phyloP scores from a whole-genome alignment of 2,797 vertebrate species.

The Toxotes lorentzi region DNA sequence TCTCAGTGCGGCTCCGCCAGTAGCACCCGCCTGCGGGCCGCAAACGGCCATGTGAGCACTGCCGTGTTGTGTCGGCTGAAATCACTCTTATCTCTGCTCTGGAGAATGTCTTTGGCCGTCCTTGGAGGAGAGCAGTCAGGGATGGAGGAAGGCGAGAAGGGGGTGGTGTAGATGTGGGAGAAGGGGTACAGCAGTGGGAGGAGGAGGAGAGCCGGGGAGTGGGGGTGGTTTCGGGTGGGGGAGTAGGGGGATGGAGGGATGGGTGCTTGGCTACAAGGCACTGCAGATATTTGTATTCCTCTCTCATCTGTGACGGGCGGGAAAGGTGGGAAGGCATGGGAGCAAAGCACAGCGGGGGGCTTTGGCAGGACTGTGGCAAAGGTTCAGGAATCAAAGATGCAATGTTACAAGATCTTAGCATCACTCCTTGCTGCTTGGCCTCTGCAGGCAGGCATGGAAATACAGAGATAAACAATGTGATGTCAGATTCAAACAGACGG shows the following conservation, averaged over 20 bases:
- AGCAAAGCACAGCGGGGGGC: slow-evolving; percentile 56
- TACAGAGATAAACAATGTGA: slow-evolving; percentile 54
- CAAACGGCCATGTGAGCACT: slow-evolving; percentile 35
- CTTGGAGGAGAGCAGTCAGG: slow-evolving; percentile 82
- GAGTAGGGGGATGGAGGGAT: neutral
- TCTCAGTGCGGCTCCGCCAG: slow-evolving; percentile 53
- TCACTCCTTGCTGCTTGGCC: slow-evolving; percentile 43
- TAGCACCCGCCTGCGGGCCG: slow-evolving; percentile 37
- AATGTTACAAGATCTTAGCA: slow-evolving; percentile 62
- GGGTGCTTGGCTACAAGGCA: slow-evolving; percentile 66
- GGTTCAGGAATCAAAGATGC: slow-evolving; percentile 74
- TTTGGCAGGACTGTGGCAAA: slow-evolving; percentile 65
- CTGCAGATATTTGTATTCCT: slow-evolving; percentile 84
- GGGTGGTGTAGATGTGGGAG: slow-evolving; percentile 42
- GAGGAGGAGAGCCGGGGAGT: neutral
- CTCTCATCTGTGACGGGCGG: slow-evolving; percentile 76
- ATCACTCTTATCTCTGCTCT: slow-evolving; percentile 77
- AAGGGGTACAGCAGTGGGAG: slow-evolving; percentile 46
- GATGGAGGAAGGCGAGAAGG: slow-evolving; percentile 66
- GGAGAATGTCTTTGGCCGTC: slow-evolving; percentile 85
- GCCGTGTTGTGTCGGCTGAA: slow-evolving; percentile 71
- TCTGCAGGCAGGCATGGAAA: slow-evolving; percentile 24
- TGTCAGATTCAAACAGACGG: slow-evolving; percentile 33
- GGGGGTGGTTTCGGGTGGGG: slow-evolving; percentile 7
- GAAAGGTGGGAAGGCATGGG: slow-evolving; percentile 64